Base-by-base conservation (phyloP, 2,797 vertebrate genomes). In the Cephalopachus bancanus region DNA sequence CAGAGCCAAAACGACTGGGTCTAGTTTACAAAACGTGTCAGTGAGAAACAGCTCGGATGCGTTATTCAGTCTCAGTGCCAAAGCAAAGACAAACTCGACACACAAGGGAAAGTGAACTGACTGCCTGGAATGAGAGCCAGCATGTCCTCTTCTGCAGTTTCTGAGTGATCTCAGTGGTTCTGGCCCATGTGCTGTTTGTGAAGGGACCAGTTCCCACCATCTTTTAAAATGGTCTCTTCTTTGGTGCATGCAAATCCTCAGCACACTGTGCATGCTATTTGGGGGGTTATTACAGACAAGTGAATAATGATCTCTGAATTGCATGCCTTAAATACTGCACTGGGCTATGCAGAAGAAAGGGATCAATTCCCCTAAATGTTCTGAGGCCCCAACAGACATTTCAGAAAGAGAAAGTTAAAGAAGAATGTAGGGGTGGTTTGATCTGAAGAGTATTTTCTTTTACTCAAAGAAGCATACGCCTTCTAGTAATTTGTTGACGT, bases 231-330 rank as follows among this genome's bases (percentile, higher is more conserved):
- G 9, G 8, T n/a, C 51, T 91, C 89, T 83, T 88, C 67, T 71
- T 81, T 2, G 3, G 49, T 57, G 17, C 72, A 57, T 26, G 24
- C 17, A 84, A 72, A 78, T 30, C 62, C 53, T 89, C 19, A 1
- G 74, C 26, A 67, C 28, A 15, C 22, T 9, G 53, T 49, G 59
- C 10, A 1, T 30, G 33, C 26, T 89, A 11, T 67, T 96, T 91
- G 59, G 94, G 89, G 88, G 92, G 69, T 89, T 93, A 96, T 90
- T 80, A 51, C 37, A 94, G 83, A 83, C 76, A 62, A 97, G 72
- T 91, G 97, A 94, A 65, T 62, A 92, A 92, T 96, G 7, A 89
- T 96, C 90, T 93, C 37, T 44, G 85, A 95, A 44, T 57, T 19
- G 53, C 28, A 91, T 17, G 7, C 19, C 44, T 74, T 79, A 49